Evolutionary conservation across 2,113 vertebrate species (phyloP), one percentile per base, ranked within the genome.

Genomic region (Eulacestoma nigropectus): DNA sequence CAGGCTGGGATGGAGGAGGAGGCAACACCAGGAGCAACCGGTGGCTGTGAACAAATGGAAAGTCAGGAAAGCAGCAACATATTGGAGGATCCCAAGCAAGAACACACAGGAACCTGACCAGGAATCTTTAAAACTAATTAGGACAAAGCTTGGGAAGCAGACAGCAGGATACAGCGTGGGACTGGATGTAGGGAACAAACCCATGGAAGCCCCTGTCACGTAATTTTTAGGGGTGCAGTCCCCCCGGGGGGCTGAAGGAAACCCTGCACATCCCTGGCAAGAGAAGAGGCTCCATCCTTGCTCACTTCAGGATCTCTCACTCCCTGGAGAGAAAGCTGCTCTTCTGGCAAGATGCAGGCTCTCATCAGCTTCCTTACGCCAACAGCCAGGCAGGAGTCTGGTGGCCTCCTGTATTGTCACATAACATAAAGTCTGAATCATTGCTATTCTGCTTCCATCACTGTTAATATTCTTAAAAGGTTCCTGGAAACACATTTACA

Each of bases 401-500:
- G 97, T 95, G 89, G 86, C 79, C 91, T 96, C 95, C 84, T 82
- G 77, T 88, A 93, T 94, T 96, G 98, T 97, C 97, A 97, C 82
- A 96, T 37, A 88, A 85, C 91, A 93, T 97, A 96, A 97, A 97
- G 94, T 84, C 35, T 82, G 92, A 89, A 92, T 97, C 97, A 80
- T 16, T 93, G 84, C 93, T 93, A 88, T 92, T 97, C 96, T 81
- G 92, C 83, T 97, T 96, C 96, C 96, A 97, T 97, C 97, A 96
- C 79, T 82, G 41, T 98, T 98, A 98, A 98, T 98, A 98, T 97
- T 98, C 98, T 96, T 97, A 97, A 97, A 97, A 97, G 97, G 93
- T 94, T 98, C 94, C 97, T 96, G 92, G 97, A 97, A 98, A 97
- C 95, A 97, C 97, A 95, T 97, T 98, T 93, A 82, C 92, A 97